Conservation (phyloP, 2,888 invertebrate genomes). For the Leptopilina syphax region DNA sequence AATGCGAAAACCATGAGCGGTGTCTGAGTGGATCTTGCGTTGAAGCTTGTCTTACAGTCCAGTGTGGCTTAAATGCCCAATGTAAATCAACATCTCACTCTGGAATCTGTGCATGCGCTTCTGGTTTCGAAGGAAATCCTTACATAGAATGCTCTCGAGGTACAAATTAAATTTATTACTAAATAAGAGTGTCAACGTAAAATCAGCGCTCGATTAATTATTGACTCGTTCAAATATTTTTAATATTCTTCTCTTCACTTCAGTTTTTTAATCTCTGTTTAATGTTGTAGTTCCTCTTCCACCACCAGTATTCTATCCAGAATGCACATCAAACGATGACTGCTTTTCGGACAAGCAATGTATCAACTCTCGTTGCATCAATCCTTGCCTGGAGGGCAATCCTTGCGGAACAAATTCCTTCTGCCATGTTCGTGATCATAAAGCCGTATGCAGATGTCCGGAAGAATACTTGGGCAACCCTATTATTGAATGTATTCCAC, state of each 20-base stretch:
- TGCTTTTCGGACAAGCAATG: constrained; percentile 87
- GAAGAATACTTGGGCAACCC: constrained; percentile 87
- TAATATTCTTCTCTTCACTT: not conserved
- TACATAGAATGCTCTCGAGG: constrained; percentile 85
- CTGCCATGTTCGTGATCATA: constrained; percentile 88
- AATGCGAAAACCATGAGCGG: constrained; percentile 86
- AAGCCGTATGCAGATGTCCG: constrained; percentile 89
- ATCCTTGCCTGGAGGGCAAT: constrained; percentile 84
- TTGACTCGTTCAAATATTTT: too few species aligned
- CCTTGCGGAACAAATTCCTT: constrained; percentile 89
- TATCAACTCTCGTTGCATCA: constrained; percentile 86
- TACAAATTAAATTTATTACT: constrained; percentile 67
- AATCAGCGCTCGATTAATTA: too few species aligned
- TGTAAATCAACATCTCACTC: constrained; percentile 87
- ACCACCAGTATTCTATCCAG: constrained; percentile 74
- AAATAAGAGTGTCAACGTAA: too few species aligned
- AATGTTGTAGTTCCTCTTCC: constrained; percentile 60
- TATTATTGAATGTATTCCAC: constrained; percentile 85
- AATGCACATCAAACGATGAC: constrained; percentile 88
- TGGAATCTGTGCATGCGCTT: constrained; percentile 87
- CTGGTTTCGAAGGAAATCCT: constrained; percentile 88
- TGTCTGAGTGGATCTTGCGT: constrained; percentile 88
- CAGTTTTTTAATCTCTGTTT: constrained; percentile 29
- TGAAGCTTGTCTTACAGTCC: constrained; percentile 87
- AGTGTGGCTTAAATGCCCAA: constrained; percentile 90